phyloP scores from a whole-genome alignment of 2,888 invertebrate genomes.

The Trissonchulus sp. region DNA sequence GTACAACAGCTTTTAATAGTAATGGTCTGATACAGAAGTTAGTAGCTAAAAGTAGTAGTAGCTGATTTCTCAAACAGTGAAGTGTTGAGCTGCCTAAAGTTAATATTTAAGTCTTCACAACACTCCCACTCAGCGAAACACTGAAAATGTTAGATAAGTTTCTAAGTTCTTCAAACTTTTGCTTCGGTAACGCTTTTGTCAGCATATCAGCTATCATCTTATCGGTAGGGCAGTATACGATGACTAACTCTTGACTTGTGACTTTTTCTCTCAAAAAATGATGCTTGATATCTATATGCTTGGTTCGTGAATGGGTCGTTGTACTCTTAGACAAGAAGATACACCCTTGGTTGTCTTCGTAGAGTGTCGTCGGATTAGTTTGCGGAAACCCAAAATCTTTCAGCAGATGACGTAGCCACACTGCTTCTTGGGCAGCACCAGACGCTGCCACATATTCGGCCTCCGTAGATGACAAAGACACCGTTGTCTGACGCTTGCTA shows the following conservation, averaged over 20 bases:
- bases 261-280: constrained; percentile 8
- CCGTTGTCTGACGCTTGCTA: constrained; percentile 45
- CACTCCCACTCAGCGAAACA: constrained; percentile 3
- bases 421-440: constrained; percentile 35
- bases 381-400: background rate
- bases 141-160: background rate
- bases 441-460: constrained; percentile 48
- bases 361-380: background rate
- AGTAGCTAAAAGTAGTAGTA: no score
- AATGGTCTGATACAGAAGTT: no score
- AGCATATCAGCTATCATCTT: constrained; percentile 1
- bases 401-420: constrained; percentile 35
- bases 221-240: constrained; percentile 17
- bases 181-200: constrained; percentile 7
- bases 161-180: background rate
- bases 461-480: constrained; percentile 48
- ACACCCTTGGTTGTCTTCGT: constrained; percentile 12
- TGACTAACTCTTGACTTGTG: background rate
- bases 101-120: no score
- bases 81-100: no score
- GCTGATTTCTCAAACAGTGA: no score
- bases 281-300: constrained; percentile 19
- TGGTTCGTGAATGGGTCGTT: background rate
- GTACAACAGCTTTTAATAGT: no score
- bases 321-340: constrained; percentile 3